Percentiles rank a stretch among this genome's conserved stretches.
Evolutionary conservation across 2,113 vertebrate species (phyloP).

Genomic region (Ranitomeya variabilis): DNA sequence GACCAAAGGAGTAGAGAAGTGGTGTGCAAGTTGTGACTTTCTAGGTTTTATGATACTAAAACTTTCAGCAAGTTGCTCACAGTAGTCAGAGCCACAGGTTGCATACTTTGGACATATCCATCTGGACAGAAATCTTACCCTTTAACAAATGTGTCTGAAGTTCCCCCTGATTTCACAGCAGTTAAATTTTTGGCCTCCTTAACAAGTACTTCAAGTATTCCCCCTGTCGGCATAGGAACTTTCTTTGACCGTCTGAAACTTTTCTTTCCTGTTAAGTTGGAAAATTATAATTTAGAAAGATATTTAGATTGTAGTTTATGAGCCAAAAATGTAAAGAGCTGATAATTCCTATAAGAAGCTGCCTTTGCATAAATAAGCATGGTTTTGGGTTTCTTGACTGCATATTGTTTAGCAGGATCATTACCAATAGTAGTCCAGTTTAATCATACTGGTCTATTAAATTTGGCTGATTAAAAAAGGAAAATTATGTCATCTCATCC

Average conservation of each 20-base stretch:
- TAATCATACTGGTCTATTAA: too few relatives aligned
- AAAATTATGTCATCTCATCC: too few relatives aligned
- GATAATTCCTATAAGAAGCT: neutral
- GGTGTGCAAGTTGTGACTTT: neutral
- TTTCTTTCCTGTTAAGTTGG: conserved; percentile 79
- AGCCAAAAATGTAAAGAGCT: neutral
- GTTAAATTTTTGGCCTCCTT: conserved; percentile 97
- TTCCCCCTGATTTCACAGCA: conserved; percentile 90
- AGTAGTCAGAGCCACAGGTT: neutral
- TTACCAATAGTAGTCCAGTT: too few relatives aligned
- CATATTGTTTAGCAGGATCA: too few relatives aligned
- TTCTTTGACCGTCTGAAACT: conserved; percentile 85
- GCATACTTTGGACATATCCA: neutral
- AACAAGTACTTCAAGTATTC: conserved; percentile 90
- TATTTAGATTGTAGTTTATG: neutral
- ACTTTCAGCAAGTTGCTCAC: neutral
- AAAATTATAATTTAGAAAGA: neutral
- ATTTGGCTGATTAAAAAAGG: too few relatives aligned
- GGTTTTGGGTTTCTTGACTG: too few relatives aligned
- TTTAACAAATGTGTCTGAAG: conserved; percentile 95
- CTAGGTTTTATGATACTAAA: neutral
- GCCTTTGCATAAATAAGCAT: neutral
- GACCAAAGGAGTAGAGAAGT: neutral
- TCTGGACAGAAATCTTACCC: conserved; percentile 73
- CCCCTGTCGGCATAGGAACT: conserved; percentile 79